Conservation (phyloP, 2,113 vertebrate species). For the Noctilio leporinus region DNA sequence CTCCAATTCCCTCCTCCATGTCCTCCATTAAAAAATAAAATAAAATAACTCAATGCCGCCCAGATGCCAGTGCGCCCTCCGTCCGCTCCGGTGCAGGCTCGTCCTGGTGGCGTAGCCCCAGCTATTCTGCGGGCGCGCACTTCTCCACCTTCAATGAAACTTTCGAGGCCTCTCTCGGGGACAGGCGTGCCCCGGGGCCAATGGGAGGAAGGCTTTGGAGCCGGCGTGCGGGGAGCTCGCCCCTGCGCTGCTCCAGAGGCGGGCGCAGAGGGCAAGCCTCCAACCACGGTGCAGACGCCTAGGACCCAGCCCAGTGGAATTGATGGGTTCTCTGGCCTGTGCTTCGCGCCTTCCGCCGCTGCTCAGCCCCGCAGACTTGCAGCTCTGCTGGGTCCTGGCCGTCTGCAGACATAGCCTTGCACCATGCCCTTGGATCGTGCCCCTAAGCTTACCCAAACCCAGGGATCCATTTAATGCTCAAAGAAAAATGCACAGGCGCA, state of each 20-base stretch:
- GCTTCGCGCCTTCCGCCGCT: background rate
- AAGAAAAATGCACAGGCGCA: background rate
- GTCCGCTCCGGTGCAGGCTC: background rate
- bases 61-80: background rate
- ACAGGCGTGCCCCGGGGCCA: slow-evolving; percentile 46
- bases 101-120: background rate
- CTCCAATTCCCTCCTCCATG: background rate
- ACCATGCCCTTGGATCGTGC: rapidly evolving
- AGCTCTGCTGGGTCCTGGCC: background rate
- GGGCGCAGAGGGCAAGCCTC: too few species aligned
- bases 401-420: background rate
- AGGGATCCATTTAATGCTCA: background rate
- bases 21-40: background rate
- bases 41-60: background rate
- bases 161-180: slow-evolving; percentile 53
- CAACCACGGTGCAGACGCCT: too few species aligned
- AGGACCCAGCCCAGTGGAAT: rapidly evolving
- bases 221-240: background rate
- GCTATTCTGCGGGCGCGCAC: slow-evolving; percentile 64
- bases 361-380: too few species aligned
- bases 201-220: background rate
- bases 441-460: background rate
- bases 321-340: rapidly evolving
- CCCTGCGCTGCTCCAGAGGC: background rate
- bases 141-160: slow-evolving; percentile 76